A percentile compares a stretch with the other conserved stretches of the same genome.
Evolutionary conservation across 2,797 vertebrate genomes (phyloP).

Genomic region (Chanos chanos): DNA sequence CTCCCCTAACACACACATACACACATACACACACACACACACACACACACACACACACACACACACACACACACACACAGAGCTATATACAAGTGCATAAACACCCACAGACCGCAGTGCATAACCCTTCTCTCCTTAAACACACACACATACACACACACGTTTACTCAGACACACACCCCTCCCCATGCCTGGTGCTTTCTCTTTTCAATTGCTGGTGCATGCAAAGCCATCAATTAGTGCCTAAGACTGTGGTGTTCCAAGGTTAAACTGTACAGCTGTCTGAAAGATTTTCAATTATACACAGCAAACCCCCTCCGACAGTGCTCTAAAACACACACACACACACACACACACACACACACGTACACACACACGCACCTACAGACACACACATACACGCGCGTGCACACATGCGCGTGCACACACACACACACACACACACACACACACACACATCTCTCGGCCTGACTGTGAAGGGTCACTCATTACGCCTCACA

Average conservation of each 20-base stretch:
- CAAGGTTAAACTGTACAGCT: slow-evolving; percentile 77
- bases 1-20: neutral
- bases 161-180: slow-evolving; percentile 8
- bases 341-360: slow-evolving; percentile 25
- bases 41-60: slow-evolving; percentile 2
- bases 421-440: neutral
- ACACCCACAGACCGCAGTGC: slow-evolving; percentile 4
- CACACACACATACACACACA: neutral
- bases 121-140: neutral
- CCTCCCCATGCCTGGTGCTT: slow-evolving; percentile 34
- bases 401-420: neutral
- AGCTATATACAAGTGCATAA: slow-evolving; percentile 18
- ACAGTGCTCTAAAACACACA: slow-evolving; percentile 47
- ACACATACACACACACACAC: slow-evolving; percentile 9
- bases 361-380: slow-evolving; percentile 38
- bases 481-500: too few species aligned
- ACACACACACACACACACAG: slow-evolving; percentile 8
- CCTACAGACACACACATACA: neutral
- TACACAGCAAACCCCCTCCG: slow-evolving; percentile 55
- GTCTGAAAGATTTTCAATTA: slow-evolving; percentile 77
- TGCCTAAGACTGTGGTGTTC: slow-evolving; percentile 59
- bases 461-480: too few species aligned
- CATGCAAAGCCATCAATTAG: slow-evolving; percentile 67
- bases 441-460: neutral
- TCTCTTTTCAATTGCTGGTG: slow-evolving; percentile 48